Evolutionary conservation across 35 echinoderm and acorn worm genomes (phyloP).

Genomic region (Eucidaris tribuloides): DNA sequence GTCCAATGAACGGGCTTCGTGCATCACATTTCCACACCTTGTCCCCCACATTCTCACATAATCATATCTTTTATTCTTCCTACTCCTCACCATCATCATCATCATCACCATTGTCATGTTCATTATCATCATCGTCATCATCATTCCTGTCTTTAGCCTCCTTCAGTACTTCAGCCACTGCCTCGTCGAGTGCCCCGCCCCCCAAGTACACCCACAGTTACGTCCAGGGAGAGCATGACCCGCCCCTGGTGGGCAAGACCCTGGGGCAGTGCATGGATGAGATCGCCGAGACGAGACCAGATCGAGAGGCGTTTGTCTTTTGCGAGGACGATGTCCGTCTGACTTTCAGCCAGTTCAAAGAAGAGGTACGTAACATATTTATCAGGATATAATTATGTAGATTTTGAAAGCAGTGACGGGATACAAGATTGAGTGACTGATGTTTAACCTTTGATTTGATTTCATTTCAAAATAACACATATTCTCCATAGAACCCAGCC

Average conservation of each 20-base stretch:
- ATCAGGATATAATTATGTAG: too few species aligned
- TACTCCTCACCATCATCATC: neutral
- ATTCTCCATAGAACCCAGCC: too few species aligned
- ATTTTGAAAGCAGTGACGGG: too few species aligned
- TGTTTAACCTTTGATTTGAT: too few species aligned
- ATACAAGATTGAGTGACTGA: too few species aligned
- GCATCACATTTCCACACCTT: too few species aligned
- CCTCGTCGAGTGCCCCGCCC: neutral
- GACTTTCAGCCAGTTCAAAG: slow-evolving; percentile 65
- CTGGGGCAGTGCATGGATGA: slow-evolving; percentile 73
- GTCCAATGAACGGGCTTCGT: too few species aligned
- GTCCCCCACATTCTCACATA: too few species aligned
- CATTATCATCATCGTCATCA: neutral
- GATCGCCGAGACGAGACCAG: slow-evolving; percentile 55
- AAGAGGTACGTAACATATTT: slow-evolving; percentile 47
- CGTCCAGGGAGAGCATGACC: slow-evolving; percentile 18
- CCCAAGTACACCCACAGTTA: slow-evolving; percentile 64
- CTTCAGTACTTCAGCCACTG: too few species aligned
- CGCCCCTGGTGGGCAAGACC: slow-evolving; percentile 70
- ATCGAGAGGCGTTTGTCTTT: slow-evolving; percentile 67
- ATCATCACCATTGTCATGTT: neutral
- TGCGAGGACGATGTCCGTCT: slow-evolving; percentile 40
- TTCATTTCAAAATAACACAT: too few species aligned
- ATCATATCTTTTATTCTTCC: too few species aligned
- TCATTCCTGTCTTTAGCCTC: too few species aligned